These are phyloP conservation scores for Chionomys nivalis DNA, from an alignment of 2,113 vertebrate genomes.

Conservation along the genomic window DNA sequence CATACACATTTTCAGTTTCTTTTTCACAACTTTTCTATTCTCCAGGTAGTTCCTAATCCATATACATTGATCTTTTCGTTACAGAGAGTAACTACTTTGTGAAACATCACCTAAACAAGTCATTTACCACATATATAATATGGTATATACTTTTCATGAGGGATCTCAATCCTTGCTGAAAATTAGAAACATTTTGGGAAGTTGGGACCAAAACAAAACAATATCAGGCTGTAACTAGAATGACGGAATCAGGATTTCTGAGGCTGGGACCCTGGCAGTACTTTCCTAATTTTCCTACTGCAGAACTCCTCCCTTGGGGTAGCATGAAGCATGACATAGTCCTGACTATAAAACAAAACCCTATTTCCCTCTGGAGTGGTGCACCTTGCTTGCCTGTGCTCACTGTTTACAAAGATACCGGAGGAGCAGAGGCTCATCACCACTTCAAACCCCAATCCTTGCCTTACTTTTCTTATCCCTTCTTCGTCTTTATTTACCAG, in stretches of 20 bases:
- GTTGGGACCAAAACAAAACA: background rate
- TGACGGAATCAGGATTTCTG: conserved; percentile 1
- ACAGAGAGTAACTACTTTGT: conserved; percentile 6
- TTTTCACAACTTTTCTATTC: background rate
- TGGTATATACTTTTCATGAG: background rate
- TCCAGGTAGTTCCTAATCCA: background rate
- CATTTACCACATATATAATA: background rate
- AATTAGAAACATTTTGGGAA: background rate
- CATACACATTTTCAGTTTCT: background rate
- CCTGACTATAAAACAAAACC: background rate
- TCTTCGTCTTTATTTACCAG: background rate
- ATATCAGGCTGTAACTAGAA: background rate
- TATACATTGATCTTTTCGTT: background rate
- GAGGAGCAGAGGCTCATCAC: background rate
- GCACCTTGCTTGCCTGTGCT: background rate
- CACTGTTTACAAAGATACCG: background rate
- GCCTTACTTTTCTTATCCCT: background rate
- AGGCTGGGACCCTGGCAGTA: background rate
- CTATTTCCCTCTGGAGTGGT: background rate
- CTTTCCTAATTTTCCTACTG: background rate
- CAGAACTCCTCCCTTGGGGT: background rate
- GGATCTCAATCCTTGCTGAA: background rate
- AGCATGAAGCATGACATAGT: background rate
- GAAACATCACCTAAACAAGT: background rate
- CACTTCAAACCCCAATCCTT: background rate